A percentile compares a stretch with the other conserved stretches of the same genome.
Conservation (phyloP, 1,140 invertebrate species). For the Meloidogyne exigua region DNA sequence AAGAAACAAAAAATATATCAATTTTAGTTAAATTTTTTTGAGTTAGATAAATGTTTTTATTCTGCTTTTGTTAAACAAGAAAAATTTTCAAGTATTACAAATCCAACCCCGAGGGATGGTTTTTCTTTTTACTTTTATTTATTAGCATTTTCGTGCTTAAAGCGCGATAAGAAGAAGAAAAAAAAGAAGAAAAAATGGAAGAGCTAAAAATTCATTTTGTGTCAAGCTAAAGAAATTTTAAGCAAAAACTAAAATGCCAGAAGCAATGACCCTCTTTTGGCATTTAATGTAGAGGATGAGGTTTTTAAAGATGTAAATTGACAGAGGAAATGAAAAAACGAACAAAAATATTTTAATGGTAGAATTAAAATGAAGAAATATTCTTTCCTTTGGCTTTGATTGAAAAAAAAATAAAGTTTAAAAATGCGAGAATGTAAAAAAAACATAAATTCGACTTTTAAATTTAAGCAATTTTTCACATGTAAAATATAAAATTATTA, state of each 20-base stretch:
- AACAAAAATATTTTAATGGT: neutral
- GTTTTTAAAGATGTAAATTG: neutral
- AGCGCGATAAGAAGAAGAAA: slow-evolving; percentile 17
- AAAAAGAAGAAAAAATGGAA: no score
- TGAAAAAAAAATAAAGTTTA: no score
- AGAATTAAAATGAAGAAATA: neutral
- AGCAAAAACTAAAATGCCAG: slow-evolving; percentile 14
- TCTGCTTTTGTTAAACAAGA: neutral
- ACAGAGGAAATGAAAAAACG: neutral
- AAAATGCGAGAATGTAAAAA: no score
- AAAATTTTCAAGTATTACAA: neutral
- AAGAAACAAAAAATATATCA: neutral
- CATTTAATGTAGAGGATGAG: no score
- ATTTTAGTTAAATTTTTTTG: neutral
- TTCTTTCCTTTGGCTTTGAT: neutral
- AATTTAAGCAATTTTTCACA: no score
- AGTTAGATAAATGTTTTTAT: neutral
- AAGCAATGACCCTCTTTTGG: neutral
- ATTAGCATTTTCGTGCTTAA: neutral
- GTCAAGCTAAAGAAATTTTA: neutral
- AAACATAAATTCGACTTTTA: no score
- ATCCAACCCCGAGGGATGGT: neutral
- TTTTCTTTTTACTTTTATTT: slow-evolving; percentile 5
- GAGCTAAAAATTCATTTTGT: slow-evolving; percentile 26
- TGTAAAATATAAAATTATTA: no score